Evolutionary conservation across 2,888 invertebrate species (phyloP).

Genomic region (Acrobasis suavella): DNA sequence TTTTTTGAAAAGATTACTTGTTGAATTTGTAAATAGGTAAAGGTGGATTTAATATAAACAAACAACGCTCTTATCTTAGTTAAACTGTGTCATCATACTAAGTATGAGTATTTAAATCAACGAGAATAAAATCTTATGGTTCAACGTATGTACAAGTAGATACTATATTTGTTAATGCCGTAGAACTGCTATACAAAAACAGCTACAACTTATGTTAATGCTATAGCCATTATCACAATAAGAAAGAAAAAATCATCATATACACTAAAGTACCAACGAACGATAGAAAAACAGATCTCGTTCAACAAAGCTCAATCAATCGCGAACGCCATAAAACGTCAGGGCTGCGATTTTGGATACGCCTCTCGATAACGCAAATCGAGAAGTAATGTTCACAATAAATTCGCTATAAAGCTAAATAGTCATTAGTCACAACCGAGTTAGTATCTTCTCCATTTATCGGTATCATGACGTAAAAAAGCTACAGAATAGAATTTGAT

Average conservation of each 20-base stretch:
- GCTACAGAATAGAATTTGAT: neutral
- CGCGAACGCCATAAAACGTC: constrained; percentile 16
- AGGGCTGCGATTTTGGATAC: constrained; percentile 15
- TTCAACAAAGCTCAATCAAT: constrained; percentile 13
- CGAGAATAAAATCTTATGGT: too few species aligned
- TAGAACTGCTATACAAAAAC: too few species aligned
- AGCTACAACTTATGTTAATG: too few species aligned
- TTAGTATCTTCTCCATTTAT: constrained; percentile 63
- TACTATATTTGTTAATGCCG: too few species aligned
- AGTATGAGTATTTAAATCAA: too few species aligned
- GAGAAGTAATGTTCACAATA: constrained; percentile 24
- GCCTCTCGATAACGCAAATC: constrained; percentile 20
- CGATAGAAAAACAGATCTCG: neutral
- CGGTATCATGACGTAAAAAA: constrained; percentile 35
- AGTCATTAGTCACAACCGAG: constrained; percentile 51
- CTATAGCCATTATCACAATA: too few species aligned
- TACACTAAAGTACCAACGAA: neutral
- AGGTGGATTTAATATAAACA: too few species aligned
- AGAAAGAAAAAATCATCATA: neutral
- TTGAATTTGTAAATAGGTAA: too few species aligned
- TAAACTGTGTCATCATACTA: too few species aligned
- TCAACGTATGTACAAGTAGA: too few species aligned
- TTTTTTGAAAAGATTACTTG: too few species aligned
- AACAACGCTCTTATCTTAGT: too few species aligned
- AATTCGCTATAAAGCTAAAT: constrained; percentile 25